These are phyloP conservation scores for Pseudococcus jackbeardsleyi DNA, from an alignment of 2,888 invertebrate species.

Conservation along the genomic window DNA sequence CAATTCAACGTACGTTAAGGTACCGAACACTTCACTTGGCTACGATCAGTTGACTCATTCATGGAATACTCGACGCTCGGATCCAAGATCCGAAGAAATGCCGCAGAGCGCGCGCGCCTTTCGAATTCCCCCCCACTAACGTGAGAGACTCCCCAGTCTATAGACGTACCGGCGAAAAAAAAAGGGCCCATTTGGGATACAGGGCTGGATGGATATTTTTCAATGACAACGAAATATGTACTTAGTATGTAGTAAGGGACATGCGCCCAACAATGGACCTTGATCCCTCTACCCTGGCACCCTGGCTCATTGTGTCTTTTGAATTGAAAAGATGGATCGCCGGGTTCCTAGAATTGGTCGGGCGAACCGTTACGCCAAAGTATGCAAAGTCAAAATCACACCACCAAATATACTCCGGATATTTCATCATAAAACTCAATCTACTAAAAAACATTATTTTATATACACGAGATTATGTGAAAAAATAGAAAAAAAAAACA, in stretches of 20 bases:
- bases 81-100: not conserved
- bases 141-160: not conserved
- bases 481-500: not conserved
- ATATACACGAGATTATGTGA: not conserved
- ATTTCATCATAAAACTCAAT: not conserved
- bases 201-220: not conserved
- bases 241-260: not conserved
- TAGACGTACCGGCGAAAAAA: not conserved
- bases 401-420: not conserved
- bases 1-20: not conserved
- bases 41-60: slow-evolving; percentile 21
- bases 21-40: not conserved
- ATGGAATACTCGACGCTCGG: not conserved
- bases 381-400: not conserved
- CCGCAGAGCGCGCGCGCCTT: slow-evolving; percentile 1
- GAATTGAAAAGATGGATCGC: not conserved
- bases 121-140: not conserved
- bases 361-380: not conserved
- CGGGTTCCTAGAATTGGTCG: no score
- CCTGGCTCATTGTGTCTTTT: not conserved
- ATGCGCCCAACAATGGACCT: not conserved
- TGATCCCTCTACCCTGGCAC: not conserved
- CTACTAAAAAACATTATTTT: not conserved
- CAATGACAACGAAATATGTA: not conserved
- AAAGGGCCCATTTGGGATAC: not conserved